Evolutionary conservation across 64 coral and sea anemone genomes (phyloP).

Genomic region (Montipora foliosa): DNA sequence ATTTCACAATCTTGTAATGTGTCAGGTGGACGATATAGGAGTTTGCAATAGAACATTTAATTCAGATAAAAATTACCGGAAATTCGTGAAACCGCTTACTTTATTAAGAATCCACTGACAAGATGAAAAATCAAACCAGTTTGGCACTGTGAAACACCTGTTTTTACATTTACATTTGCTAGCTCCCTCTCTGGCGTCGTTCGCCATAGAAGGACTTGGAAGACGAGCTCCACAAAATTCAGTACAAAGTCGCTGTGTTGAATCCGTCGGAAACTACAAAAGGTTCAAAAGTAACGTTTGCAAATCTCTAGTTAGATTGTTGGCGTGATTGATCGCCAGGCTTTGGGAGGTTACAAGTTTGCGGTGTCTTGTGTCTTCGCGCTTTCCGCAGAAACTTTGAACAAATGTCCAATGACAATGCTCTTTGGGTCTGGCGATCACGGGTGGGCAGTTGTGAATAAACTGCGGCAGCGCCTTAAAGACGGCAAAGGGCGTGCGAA

Average conservation of each 20-base stretch:
- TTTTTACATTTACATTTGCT: not conserved
- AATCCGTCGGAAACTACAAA: not conserved
- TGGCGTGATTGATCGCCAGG: not conserved
- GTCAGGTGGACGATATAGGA: not conserved
- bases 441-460: slow-evolving; percentile 1
- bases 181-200: too few relatives aligned
- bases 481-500: not conserved
- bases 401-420: not conserved
- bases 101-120: not conserved
- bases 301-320: too few relatives aligned
- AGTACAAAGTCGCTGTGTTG: not conserved
- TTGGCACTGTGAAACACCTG: not conserved
- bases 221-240: not conserved
- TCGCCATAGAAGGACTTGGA: too few relatives aligned
- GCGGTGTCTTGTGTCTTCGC: not conserved
- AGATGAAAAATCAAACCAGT: not conserved
- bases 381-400: slow-evolving; percentile 9
- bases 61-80: not conserved
- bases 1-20: too few relatives aligned
- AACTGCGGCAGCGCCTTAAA: not conserved
- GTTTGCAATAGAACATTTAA: not conserved
- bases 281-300: not conserved
- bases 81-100: not conserved
- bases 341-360: not conserved
- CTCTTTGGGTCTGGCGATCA: not conserved